phyloP scores from a whole-genome alignment of 2,888 invertebrate species.

The Scaptomyza parva region DNA sequence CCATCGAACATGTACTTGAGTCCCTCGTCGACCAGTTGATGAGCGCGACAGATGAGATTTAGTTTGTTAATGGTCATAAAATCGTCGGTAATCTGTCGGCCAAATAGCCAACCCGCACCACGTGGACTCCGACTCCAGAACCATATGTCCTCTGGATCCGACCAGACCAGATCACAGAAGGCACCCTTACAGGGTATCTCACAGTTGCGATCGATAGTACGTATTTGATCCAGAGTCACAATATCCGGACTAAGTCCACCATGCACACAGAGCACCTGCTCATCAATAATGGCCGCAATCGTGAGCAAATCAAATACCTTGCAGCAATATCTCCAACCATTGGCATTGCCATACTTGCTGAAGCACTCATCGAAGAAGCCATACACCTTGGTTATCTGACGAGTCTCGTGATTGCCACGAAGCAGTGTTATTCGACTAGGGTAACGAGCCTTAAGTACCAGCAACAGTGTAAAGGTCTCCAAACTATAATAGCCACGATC shows the following conservation, averaged over 20 bases:
- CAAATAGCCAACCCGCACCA: conserved; percentile 99
- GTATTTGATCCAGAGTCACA: conserved; percentile 97
- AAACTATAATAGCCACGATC: conserved; percentile 99
- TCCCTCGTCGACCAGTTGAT: conserved; percentile 99
- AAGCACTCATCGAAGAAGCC: conserved; percentile 99
- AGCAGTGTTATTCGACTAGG: conserved; percentile 95
- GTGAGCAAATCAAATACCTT: conserved; percentile 98
- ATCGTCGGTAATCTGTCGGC: conserved; percentile 95
- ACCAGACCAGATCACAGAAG: conserved; percentile 99
- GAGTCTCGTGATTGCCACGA: conserved; percentile 98
- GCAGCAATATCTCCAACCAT: conserved; percentile 99
- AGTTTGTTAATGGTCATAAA: conserved; percentile 97
- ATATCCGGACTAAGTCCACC: conserved; percentile 99
- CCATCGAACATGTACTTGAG: conserved; percentile 98
- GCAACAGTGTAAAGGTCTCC: conserved; percentile 97
- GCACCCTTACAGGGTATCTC: conserved; percentile 99
- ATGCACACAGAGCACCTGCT: conserved; percentile 97
- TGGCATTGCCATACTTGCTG: conserved; percentile 98
- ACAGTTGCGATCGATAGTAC: conserved; percentile 96
- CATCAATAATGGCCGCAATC: conserved; percentile 98
- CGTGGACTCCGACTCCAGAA: conserved; percentile 96
- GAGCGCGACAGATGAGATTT: conserved; percentile 97
- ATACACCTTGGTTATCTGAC: conserved; percentile 99
- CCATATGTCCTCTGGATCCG: conserved; percentile 98
- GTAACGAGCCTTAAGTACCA: conserved; percentile 97